Evolutionary conservation across 1,140 invertebrate species (phyloP).

Genomic region (Aphelenchoides avenae): DNA sequence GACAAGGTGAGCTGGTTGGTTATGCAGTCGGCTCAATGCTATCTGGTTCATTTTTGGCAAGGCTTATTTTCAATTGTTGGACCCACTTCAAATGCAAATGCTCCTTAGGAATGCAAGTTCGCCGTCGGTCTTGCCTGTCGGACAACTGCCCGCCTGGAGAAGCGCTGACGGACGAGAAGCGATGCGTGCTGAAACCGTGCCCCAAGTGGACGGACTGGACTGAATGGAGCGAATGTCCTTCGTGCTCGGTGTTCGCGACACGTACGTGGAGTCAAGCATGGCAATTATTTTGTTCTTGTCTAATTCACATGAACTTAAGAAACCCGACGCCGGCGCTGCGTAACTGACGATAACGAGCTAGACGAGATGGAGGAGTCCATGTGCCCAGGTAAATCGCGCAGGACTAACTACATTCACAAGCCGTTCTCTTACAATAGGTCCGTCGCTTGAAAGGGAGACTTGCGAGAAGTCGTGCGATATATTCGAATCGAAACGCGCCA

Average conservation of each 20-base stretch:
- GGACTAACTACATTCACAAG: too few species aligned
- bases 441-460: slow-evolving; percentile 30
- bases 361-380: too few species aligned
- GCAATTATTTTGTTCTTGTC: background rate
- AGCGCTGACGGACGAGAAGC: slow-evolving; percentile 21
- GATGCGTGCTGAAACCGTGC: slow-evolving; percentile 52
- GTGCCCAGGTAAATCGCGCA: too few species aligned
- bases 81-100: too few species aligned
- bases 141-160: slow-evolving; percentile 30
- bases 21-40: too few species aligned
- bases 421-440: too few species aligned
- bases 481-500: slow-evolving; percentile 3
- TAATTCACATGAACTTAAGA: background rate
- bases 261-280: slow-evolving; percentile 25
- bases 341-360: too few species aligned
- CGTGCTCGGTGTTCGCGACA: slow-evolving; percentile 43
- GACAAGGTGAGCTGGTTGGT: slow-evolving; percentile 33
- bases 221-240: slow-evolving; percentile 37
- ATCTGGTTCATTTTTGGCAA: too few species aligned
- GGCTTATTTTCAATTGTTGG: too few species aligned
- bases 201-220: slow-evolving; percentile 43
- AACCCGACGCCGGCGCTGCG: slow-evolving; percentile 1
- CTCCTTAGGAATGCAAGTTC: slow-evolving; percentile 28
- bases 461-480: slow-evolving; percentile 24
- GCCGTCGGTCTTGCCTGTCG: slow-evolving; percentile 25